Percentiles rank a stretch among this genome's conserved stretches.
These are phyloP conservation scores for Eucidaris tribuloides DNA, from an alignment of 35 echinoderm and acorn worm species.

Conservation along the genomic window DNA sequence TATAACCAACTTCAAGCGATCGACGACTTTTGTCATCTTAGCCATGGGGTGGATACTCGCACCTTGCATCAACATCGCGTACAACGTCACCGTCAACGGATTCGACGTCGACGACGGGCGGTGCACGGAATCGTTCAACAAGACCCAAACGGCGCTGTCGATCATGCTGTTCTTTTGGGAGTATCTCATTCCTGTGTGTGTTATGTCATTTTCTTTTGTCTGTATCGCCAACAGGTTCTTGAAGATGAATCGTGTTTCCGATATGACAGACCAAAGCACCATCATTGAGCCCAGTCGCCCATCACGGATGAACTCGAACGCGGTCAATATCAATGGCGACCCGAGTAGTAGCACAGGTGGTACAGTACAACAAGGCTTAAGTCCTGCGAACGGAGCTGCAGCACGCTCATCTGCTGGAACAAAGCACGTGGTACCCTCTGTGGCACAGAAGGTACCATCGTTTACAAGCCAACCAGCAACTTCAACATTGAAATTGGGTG, in stretches of 20 bases:
- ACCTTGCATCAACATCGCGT: conserved; percentile 15
- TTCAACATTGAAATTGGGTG: too few species aligned
- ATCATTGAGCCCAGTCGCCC: too few species aligned
- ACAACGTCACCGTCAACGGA: conserved; percentile 4
- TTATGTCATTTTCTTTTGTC: conserved; percentile 4
- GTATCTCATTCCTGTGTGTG: not conserved
- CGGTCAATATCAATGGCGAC: too few species aligned
- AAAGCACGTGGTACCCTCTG: too few species aligned
- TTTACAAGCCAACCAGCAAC: too few species aligned
- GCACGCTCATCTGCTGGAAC: too few species aligned
- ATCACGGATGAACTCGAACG: too few species aligned
- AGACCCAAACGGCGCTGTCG: not conserved
- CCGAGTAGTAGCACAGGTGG: too few species aligned
- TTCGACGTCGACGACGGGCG: not conserved
- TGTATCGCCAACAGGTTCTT: not conserved
- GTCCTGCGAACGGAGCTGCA: too few species aligned
- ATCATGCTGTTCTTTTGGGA: conserved; percentile 19
- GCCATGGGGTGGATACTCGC: not conserved
- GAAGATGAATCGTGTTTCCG: conserved; percentile 8
- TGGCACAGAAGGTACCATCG: too few species aligned
- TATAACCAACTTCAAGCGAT: not conserved
- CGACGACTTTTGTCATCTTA: not conserved
- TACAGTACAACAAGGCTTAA: too few species aligned
- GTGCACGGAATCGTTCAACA: not conserved
- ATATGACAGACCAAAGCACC: too few species aligned